Evolutionary conservation across 2,113 vertebrate species (phyloP).

Genomic region (Xenopus borealis): DNA sequence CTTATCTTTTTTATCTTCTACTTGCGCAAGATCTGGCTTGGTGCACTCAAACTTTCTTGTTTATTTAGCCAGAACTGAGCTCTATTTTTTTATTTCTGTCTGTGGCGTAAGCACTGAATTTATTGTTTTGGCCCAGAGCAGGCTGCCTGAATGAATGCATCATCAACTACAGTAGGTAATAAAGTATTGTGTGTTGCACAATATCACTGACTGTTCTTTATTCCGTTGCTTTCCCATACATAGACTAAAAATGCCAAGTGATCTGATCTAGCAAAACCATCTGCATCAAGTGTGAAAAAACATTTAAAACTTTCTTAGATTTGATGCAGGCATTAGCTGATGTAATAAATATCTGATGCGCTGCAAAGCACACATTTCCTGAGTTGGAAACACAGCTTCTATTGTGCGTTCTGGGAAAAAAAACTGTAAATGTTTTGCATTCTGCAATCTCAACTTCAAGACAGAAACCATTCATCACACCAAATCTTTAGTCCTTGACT

Average conservation of each 20-base stretch:
- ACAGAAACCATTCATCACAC: constrained; percentile 47
- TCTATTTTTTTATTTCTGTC: too few relatives aligned
- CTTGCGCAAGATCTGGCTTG: too few relatives aligned
- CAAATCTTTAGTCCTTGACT: constrained; percentile 40
- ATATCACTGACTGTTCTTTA: background rate
- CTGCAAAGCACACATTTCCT: constrained; percentile 41
- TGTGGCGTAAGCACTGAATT: too few relatives aligned
- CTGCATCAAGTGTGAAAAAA: constrained; percentile 16
- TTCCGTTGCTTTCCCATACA: constrained; percentile 3
- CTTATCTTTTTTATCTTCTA: too few relatives aligned
- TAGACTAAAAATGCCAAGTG: background rate
- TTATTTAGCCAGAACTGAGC: too few relatives aligned
- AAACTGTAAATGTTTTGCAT: constrained; percentile 36
- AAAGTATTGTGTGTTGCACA: background rate
- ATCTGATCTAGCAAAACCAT: constrained; percentile 36
- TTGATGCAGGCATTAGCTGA: constrained; percentile 45
- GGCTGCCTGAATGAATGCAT: too few relatives aligned
- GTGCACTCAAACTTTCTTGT: too few relatives aligned
- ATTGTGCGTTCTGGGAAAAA: constrained; percentile 44
- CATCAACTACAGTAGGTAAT: too few relatives aligned
- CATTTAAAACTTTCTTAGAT: constrained; percentile 33
- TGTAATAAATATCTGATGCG: constrained; percentile 40
- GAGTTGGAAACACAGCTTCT: constrained; percentile 34
- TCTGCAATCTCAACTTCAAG: constrained; percentile 41
- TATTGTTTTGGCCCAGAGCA: too few relatives aligned